These are phyloP conservation scores for Sinocyclocheilus grahami DNA, from an alignment of 2,113 vertebrate species.

Conservation along the genomic window DNA sequence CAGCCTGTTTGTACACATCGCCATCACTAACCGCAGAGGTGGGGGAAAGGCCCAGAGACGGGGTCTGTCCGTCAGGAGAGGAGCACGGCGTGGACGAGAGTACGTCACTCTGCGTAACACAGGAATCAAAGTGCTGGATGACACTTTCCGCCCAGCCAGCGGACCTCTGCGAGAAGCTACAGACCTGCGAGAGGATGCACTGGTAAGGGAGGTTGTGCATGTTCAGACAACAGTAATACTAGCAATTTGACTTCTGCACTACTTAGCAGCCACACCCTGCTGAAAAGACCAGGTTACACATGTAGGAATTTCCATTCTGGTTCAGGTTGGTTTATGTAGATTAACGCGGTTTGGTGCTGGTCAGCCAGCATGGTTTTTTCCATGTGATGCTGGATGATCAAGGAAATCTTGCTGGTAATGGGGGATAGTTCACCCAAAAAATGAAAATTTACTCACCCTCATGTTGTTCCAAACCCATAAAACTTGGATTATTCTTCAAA, in stretches of 20 bases:
- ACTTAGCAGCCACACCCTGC: not conserved
- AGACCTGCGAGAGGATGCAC: conserved; percentile 91
- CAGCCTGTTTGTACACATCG: conserved; percentile 93
- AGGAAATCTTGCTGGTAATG: not conserved
- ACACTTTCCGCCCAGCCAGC: conserved; percentile 87
- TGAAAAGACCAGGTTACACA: not conserved
- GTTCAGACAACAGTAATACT: conserved; percentile 6
- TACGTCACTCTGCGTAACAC: conserved; percentile 90
- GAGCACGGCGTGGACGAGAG: conserved; percentile 86
- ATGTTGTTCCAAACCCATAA: no score
- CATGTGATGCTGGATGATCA: not conserved
- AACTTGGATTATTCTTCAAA: not conserved
- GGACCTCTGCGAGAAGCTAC: conserved; percentile 87
- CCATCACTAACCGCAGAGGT: conserved; percentile 90
- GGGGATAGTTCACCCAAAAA: not conserved
- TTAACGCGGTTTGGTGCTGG: not conserved
- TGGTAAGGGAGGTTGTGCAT: conserved; percentile 75
- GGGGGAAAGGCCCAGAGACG: conserved; percentile 93
- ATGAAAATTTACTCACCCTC: not conserved
- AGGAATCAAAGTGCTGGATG: conserved; percentile 87
- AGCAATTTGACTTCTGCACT: not conserved
- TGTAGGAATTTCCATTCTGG: not conserved
- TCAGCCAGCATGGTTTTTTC: not conserved
- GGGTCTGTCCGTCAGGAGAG: conserved; percentile 88
- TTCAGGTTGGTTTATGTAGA: conserved; percentile 8